Base-by-base conservation (phyloP, 2,797 vertebrate genomes). In the Acropternis orthonyx region DNA sequence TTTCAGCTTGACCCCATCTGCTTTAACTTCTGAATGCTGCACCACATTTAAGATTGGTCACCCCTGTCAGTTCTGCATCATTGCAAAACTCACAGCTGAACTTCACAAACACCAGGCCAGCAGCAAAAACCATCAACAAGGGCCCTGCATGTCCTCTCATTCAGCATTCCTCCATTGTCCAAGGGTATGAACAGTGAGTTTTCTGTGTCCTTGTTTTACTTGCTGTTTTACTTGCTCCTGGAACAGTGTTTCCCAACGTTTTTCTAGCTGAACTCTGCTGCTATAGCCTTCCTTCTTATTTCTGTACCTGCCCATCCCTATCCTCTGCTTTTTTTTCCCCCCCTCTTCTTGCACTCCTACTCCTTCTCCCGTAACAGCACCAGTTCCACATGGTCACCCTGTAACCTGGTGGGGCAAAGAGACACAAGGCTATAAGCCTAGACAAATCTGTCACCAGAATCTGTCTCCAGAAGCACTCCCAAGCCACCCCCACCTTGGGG, bases 141-240 rank as follows among this genome's bases (percentile, higher is more conserved):
- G 28, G 65, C 75, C 61, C 63, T 65, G 65, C 56, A 15, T 19
- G 92, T 94, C 86, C 84, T 51, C 86, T 88, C 72, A 46, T 77
- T 85, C 84, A 89, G 73, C 91, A 85, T 75, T 85, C 62, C 58
- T 92, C 54, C 55, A 23, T 27, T 72, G 39, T 54, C 44, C 23
- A 65, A 46, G 32, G 32, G 36, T 56, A 66, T 44, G 83, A 94
- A 91, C 43, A 39, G 30, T 4, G 27, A 87, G 58, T 68, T 41
- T 88, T 69, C 72, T 36, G 15, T 37, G 28, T 74, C 46, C 43
- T 49, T 49, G 5, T 63, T 85, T 81, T 9, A 73, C 41, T 67
- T 62, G 55, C 62, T 88, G 14, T 37, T 62, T 19, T 41, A 78
- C n/a, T 41, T 67, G 51, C 43, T 66, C 22, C 72, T 32, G 17